Base-by-base conservation (phyloP, 2,797 vertebrate genomes). In the Menidia menidia region DNA sequence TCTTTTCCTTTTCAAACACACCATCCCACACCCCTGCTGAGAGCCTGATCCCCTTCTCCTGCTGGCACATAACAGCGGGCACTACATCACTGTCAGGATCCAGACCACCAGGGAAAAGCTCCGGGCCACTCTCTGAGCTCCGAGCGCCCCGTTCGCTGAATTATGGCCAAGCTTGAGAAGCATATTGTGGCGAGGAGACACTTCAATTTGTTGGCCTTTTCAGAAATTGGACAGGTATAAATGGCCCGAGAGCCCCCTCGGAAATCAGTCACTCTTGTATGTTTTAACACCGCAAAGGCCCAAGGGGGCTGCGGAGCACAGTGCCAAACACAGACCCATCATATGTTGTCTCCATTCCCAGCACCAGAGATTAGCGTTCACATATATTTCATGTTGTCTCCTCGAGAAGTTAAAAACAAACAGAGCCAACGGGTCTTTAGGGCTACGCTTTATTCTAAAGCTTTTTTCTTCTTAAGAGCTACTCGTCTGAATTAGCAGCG, bases 11-110 rank as follows among this genome's bases (percentile, higher is more conserved):
- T 80, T 73, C 68, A 74, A 68, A 77, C 78, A 83, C 76, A 76
- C 53, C 70, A 71, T 86, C 85, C 73, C 82, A 87, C 83, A 83
- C 86, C 77, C 88, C 85, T 80, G 79, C 89, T 85, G 88, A 85
- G 85, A 88, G 77, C 64, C 77, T 59, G 75, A 75, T 73, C 81
- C 77, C 81, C 83, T 64, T 80, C 88, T 91, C 91, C 91, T 80
- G 85, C 87, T 93, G 93, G 93, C 92, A 93, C 92, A 88, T 92
- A 92, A 90, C 91, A 89, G 88, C 71, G 90, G 92, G 92, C 94
- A 94, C 95, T 96, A 94, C 93, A 96, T 95, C 94, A 95, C 93
- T 96, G 95, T 96, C 95, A 95, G 86, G 82, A 59, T 85, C 64
- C 77, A 89, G 93, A 95, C 94, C 94, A 94, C 94, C 93, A 91